Evolutionary conservation across 2,888 invertebrate genomes (phyloP), one percentile per base, ranked within the genome.

Genomic region (Xanthostigma xanthostigma): DNA sequence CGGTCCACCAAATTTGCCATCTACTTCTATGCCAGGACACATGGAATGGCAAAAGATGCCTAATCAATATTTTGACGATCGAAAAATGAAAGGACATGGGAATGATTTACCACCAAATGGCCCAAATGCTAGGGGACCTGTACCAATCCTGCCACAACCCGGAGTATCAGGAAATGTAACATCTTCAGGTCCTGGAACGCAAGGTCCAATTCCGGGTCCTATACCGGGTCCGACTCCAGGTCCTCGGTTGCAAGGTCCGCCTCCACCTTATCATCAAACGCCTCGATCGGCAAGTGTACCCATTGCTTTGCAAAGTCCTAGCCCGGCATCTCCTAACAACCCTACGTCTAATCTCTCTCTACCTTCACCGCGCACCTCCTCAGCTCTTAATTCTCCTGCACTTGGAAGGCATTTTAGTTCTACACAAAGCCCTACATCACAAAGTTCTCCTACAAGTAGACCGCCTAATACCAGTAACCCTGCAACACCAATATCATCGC

Each of bases 1-100:
- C 36, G 37, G 14, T 27, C 12, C 12, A 17, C 39, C 49, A n/a
- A 48, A 45, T 44, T 10, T n/a, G 17, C 45, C 45, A 12, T 62
- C 63, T 41, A 64, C 63, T 53, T 63, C 69, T 38, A 66, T 70
- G 37, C 68, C 75, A 54, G 79, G 79, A 6, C 84, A 85, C 66
- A 76, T 88, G 65, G 92, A 93, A 63, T 93, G 93, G 93, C 85
- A 87, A 59, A 90, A 92, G 65, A 68, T 92, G 56, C 91, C 91
- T 60, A 84, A 87, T 61, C 88, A 90, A 65, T 89, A 85, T 68
- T 83, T 82, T 59, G 89, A 90, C 58, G 75, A 76, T 46, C 77
- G 81, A 60, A 79, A 78, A 56, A 74, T 72, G 69, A 74, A 74
- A 54, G 71, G 67, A 44, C 71, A 71, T 49, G 59, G 71, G 51